phyloP scores from a whole-genome alignment of 2,797 vertebrate genomes.

The Cetoscarus ocellatus region DNA sequence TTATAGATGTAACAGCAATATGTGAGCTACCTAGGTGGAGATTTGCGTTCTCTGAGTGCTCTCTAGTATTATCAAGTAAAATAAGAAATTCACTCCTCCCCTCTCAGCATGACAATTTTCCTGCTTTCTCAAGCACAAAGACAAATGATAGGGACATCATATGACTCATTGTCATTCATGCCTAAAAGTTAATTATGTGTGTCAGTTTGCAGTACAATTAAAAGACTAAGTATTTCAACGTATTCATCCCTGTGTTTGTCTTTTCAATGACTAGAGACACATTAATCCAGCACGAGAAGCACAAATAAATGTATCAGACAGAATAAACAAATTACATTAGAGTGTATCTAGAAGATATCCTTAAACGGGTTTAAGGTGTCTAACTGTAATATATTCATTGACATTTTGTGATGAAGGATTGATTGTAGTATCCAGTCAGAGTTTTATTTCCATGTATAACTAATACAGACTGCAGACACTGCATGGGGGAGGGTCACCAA shows the following conservation, averaged over 20 bases:
- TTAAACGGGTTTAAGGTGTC: not conserved
- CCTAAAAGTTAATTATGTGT: not conserved
- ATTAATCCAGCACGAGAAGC: not conserved
- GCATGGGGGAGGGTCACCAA: conserved; percentile 26
- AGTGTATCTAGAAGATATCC: not conserved
- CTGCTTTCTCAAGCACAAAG: conserved; percentile 6
- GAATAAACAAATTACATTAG: not conserved
- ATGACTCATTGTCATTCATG: conserved; percentile 1
- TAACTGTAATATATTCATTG: not conserved
- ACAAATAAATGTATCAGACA: not conserved
- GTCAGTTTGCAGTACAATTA: not conserved
- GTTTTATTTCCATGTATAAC: conserved; percentile 39
- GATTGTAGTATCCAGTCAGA: conserved; percentile 1
- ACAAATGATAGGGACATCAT: not conserved
- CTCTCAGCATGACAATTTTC: not conserved
- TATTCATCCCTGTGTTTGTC: not conserved
- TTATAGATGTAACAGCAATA: too few relatives aligned
- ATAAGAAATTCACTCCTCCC: not conserved
- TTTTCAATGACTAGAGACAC: not conserved
- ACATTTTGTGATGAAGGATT: not conserved
- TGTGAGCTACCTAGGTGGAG: too few relatives aligned
- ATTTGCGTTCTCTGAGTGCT: too few relatives aligned
- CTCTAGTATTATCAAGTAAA: not conserved
- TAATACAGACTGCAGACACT: conserved; percentile 11
- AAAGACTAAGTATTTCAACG: conserved; percentile 7